Percentiles rank a stretch among this genome's conserved stretches.
These are phyloP conservation scores for Chiroxiphia lanceolata DNA, from an alignment of 2,797 vertebrate genomes.

Conservation along the genomic window DNA sequence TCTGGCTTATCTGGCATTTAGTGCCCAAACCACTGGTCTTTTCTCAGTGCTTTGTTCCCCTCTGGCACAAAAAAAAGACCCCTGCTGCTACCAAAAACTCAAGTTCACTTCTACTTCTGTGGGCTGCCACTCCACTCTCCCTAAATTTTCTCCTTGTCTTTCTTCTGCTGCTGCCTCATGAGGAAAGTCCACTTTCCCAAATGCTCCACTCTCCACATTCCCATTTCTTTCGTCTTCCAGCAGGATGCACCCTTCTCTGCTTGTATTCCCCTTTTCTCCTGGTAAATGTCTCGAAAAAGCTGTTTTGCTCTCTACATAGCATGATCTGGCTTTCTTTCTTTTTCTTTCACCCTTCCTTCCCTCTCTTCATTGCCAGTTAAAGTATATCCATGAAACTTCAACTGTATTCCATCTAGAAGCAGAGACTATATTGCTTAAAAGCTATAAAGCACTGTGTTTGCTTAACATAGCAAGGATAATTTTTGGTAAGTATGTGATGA, in stretches of 20 bases:
- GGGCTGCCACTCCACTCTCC: background rate
- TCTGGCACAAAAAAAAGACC: background rate
- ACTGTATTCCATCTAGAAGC: background rate
- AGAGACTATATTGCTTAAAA: background rate
- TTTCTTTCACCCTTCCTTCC: background rate
- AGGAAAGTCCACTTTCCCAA: background rate
- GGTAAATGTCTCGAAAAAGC: background rate
- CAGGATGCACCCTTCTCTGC: background rate
- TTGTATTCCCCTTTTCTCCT: background rate
- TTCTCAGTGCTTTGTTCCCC: background rate
- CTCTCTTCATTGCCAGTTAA: slow-evolving; percentile 8
- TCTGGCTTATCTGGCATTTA: background rate
- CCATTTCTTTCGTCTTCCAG: background rate
- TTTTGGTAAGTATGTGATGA: background rate
- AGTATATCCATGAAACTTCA: background rate
- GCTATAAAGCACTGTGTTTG: background rate
- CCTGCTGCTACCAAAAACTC: background rate
- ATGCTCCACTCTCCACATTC: background rate
- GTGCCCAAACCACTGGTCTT: background rate
- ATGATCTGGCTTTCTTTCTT: background rate
- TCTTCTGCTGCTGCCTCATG: background rate
- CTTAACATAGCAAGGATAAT: background rate
- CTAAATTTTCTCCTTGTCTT: background rate
- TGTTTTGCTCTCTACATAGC: background rate
- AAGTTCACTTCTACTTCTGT: background rate